phyloP scores from a whole-genome alignment of 2,113 vertebrate species.

The Scortum barcoo region DNA sequence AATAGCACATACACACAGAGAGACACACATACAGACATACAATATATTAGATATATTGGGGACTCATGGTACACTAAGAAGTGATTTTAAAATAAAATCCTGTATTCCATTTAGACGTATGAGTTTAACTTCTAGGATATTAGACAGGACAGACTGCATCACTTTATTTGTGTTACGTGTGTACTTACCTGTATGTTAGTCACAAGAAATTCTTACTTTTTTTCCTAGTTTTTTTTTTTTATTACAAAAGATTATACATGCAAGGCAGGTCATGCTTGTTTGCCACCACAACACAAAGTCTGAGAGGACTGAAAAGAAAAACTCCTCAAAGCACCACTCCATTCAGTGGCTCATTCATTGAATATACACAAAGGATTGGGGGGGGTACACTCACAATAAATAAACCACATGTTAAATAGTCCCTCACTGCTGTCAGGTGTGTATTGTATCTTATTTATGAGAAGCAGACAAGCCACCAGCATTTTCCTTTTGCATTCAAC shows the following conservation, averaged over 20 bases:
- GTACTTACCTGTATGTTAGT: not conserved
- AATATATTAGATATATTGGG: conserved; percentile 22
- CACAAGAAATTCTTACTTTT: not conserved
- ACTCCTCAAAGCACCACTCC: not conserved
- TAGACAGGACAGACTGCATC: not conserved
- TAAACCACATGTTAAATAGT: not conserved
- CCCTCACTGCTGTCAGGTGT: not conserved
- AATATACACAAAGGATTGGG: not conserved
- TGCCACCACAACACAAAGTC: not conserved
- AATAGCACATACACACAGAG: conserved; percentile 10
- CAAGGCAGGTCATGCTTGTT: not conserved
- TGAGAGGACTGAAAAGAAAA: not conserved
- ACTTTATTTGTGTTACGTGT: not conserved
- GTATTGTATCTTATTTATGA: not conserved
- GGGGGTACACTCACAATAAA: not conserved
- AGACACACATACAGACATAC: not conserved
- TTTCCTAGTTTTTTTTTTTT: too few relatives aligned
- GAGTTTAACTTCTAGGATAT: not conserved
- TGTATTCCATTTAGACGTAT: not conserved
- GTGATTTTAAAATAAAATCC: conserved; percentile 16
- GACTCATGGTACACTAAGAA: not conserved
- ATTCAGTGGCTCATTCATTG: not conserved
- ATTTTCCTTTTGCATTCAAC: conserved; percentile 1
- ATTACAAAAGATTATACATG: conserved; percentile 1
- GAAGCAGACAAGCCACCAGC: not conserved